Conservation (phyloP, 1,140 invertebrate genomes). For the Trichoplusia ni region DNA sequence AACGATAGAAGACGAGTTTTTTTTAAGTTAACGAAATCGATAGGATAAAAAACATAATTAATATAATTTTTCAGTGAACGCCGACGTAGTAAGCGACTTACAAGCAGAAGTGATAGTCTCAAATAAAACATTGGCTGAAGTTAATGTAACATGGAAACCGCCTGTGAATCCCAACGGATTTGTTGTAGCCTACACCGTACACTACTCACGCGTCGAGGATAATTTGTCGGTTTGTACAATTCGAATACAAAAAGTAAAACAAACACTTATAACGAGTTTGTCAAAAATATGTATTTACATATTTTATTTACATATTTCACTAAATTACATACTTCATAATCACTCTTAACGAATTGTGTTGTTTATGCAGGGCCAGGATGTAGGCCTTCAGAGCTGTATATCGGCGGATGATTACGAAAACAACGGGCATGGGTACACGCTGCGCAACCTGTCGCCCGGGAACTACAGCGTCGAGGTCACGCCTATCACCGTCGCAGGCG, state of each 20-base stretch:
- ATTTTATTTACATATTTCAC: too few species aligned
- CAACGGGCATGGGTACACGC: constrained; percentile 46
- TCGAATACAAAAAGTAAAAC: too few species aligned
- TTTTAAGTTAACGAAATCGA: too few species aligned
- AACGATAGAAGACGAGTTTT: too few species aligned
- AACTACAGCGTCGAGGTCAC: constrained; percentile 92
- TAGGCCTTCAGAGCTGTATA: constrained; percentile 74
- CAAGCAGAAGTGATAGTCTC: constrained; percentile 66
- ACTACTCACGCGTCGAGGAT: constrained; percentile 85
- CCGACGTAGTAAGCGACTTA: constrained; percentile 83
- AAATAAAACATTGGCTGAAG: constrained; percentile 75
- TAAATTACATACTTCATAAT: too few species aligned
- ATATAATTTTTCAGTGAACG: constrained; percentile 73
- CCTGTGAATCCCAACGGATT: constrained; percentile 93
- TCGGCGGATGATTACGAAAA: constrained; percentile 63
- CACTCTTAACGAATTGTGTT: too few species aligned
- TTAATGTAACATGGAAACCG: constrained; percentile 88
- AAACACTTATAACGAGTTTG: too few species aligned
- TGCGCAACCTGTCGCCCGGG: constrained; percentile 86
- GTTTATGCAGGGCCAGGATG: constrained; percentile 40
- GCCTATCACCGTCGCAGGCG: constrained; percentile 90
- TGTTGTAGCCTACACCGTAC: constrained; percentile 91
- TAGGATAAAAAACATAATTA: neutral
- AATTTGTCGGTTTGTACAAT: constrained; percentile 50
- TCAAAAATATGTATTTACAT: too few species aligned